These are phyloP conservation scores for Microctonus brassicae DNA, from an alignment of 2,888 invertebrate species.

Conservation along the genomic window DNA sequence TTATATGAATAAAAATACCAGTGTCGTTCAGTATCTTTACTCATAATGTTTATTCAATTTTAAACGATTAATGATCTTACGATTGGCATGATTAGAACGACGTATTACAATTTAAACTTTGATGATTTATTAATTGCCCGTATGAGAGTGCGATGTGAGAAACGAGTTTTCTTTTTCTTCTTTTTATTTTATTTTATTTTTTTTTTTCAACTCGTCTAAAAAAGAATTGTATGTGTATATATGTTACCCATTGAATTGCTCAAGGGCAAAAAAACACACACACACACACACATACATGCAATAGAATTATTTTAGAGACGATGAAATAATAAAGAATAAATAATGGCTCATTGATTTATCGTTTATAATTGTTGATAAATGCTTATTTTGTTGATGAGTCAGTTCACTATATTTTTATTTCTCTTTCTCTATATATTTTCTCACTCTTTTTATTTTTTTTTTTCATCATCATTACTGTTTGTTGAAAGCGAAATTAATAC, in stretches of 20 bases:
- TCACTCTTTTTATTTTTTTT: conserved; percentile 38
- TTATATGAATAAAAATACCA: background rate
- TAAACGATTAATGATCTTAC: conserved; percentile 30
- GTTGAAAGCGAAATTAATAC: conserved; percentile 46
- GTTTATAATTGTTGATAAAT: conserved; percentile 37
- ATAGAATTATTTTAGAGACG: background rate
- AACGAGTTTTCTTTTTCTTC: conserved; percentile 16
- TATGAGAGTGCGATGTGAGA: background rate
- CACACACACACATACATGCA: background rate
- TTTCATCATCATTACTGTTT: conserved; percentile 29
- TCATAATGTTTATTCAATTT: conserved; percentile 10
- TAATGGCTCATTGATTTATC: conserved; percentile 46
- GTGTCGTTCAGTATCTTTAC: conserved; percentile 8
- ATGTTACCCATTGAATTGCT: background rate
- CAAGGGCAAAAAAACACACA: background rate
- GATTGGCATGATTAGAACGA: conserved; percentile 14
- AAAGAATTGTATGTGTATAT: background rate
- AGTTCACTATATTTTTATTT: conserved; percentile 25
- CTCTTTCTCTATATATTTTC: conserved; percentile 31
- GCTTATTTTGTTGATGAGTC: conserved; percentile 37
- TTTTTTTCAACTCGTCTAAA: background rate
- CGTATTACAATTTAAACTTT: conserved; percentile 12
- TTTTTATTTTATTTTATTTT: background rate
- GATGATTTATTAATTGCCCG: conserved; percentile 16
- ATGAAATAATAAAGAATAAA: conserved; percentile 22